Conservation (phyloP, 1,140 invertebrate species). For the Euura saliciscinereae region DNA sequence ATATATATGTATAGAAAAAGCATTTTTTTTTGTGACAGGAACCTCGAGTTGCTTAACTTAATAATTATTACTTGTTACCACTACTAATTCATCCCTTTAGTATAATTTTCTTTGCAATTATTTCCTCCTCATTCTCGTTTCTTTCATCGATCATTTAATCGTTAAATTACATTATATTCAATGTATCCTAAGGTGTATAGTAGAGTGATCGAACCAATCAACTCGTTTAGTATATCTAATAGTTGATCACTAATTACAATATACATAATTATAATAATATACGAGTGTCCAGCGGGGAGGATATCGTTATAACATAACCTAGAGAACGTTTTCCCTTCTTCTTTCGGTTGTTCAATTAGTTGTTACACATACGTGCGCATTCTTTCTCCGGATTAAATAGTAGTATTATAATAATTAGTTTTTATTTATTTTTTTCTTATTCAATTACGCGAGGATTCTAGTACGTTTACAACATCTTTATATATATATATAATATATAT, state of each 20-base stretch:
- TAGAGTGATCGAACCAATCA: background rate
- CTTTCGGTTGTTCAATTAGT: too few relatives aligned
- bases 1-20: constrained; percentile 44
- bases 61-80: constrained; percentile 39
- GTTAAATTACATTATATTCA: background rate
- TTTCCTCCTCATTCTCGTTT: constrained; percentile 35
- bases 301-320: background rate
- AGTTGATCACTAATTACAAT: background rate
- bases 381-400: too few relatives aligned
- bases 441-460: background rate
- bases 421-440: background rate
- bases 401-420: too few relatives aligned
- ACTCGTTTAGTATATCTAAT: background rate
- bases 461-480: background rate
- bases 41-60: constrained; percentile 56
- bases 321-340: too few relatives aligned
- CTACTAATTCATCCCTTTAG: too few relatives aligned
- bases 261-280: too few relatives aligned
- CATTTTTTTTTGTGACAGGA: constrained; percentile 53
- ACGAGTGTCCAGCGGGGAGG: too few relatives aligned
- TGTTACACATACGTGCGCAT: too few relatives aligned
- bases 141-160: constrained; percentile 36
- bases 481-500: background rate
- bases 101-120: constrained; percentile 38
- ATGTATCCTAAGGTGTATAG: too few relatives aligned